Conservation (phyloP, 2,888 invertebrate genomes). For the Xanthia togata region DNA sequence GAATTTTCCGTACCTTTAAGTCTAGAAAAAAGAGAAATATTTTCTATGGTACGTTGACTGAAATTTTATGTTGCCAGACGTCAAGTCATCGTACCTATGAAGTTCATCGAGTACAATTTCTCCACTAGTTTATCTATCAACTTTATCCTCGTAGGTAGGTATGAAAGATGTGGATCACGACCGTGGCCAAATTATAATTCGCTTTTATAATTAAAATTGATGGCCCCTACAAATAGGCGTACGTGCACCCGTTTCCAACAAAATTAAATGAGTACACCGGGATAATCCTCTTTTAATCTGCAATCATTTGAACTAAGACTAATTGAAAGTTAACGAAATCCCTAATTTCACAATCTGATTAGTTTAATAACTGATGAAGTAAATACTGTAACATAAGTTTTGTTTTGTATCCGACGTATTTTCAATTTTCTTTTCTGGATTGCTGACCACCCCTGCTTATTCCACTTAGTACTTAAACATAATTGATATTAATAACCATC, state of each 20-base stretch:
- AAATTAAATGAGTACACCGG: conserved; percentile 40
- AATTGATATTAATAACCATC: not conserved
- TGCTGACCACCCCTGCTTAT: too few species aligned
- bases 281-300: conserved; percentile 50
- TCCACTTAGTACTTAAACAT: too few species aligned
- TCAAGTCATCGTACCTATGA: not conserved
- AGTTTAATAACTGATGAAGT: not conserved
- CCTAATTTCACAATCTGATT: conserved; percentile 17
- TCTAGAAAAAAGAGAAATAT: not conserved
- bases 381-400: not conserved
- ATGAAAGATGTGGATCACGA: not conserved
- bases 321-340: conserved; percentile 37
- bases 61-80: not conserved
- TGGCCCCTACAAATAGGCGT: conserved; percentile 25
- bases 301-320: conserved; percentile 46
- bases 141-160: not conserved
- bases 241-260: conserved; percentile 26
- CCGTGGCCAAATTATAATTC: conserved; percentile 10
- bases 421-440: too few species aligned
- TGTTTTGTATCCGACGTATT: too few species aligned
- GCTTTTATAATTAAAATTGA: conserved; percentile 50
- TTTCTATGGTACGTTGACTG: not conserved
- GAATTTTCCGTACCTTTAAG: not conserved
- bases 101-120: too few species aligned
- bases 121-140: not conserved